Evolutionary conservation across 2,797 vertebrate species (phyloP).

Genomic region (Coregonus suidteri): DNA sequence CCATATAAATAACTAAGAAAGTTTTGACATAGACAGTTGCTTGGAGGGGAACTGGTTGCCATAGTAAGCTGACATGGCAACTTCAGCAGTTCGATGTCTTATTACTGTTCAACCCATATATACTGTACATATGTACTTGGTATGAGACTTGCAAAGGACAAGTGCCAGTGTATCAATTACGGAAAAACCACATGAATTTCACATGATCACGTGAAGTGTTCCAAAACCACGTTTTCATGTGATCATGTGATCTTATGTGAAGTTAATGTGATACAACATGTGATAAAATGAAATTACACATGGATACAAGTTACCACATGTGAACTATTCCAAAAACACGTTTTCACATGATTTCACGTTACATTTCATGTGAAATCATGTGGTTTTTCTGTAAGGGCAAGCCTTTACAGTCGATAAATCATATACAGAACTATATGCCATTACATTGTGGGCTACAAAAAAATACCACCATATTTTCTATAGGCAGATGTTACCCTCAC

Average conservation of each 20-base stretch:
- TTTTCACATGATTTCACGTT: too few species aligned
- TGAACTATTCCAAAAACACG: too few species aligned
- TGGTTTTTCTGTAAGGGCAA: not conserved
- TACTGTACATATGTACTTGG: not conserved
- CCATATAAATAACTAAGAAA: not conserved
- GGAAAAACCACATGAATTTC: not conserved
- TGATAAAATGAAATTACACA: too few species aligned
- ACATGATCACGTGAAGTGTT: too few species aligned
- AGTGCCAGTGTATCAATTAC: not conserved
- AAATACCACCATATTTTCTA: not conserved
- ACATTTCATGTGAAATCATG: not conserved
- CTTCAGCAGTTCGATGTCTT: not conserved
- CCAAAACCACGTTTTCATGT: too few species aligned
- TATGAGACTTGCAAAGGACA: not conserved
- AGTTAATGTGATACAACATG: too few species aligned
- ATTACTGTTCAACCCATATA: not conserved
- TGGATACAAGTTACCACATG: too few species aligned
- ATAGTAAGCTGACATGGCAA: slow-evolving; percentile 7
- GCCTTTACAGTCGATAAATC: not conserved
- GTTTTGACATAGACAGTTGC: slow-evolving; percentile 15
- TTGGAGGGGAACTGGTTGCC: not conserved
- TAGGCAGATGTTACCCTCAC: slow-evolving; percentile 16
- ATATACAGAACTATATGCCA: not conserved
- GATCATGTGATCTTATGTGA: too few species aligned
- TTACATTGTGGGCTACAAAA: not conserved